Evolutionary conservation across 2,888 invertebrate species (phyloP), one percentile per base, ranked within the genome.

Genomic region (Scotopteryx bipunctaria): DNA sequence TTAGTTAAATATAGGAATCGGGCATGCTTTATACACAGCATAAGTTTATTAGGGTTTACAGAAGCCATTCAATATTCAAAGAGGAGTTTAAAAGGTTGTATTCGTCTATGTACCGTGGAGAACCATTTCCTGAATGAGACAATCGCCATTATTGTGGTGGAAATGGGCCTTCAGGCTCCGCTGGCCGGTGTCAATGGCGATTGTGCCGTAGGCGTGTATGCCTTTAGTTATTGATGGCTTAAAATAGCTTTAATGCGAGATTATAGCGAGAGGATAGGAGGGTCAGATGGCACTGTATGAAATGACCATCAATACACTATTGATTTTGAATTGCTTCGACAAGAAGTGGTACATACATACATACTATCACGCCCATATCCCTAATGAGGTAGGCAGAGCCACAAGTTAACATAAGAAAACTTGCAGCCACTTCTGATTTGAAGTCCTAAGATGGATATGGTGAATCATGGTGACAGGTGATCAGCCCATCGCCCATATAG

Each of bases 101-200:
- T 67, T 70, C 70, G 29, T 33, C 44, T 40, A 41, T 40, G 11
- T 74, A 76, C 71, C 88, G 87, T 87, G 70, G 78, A 82, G 79
- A 89, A 84, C 76, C 68, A 76, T 62, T 87, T 90, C 89, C 89
- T 86, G 87, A 71, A 64, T 69, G 54, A 81, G 81, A 89, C 89
- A 89, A 89, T 89, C 72, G 76, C 73, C 63, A 79, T 79, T 81
- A 84, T 87, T 78, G 73, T 78, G 75, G 84, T 84, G 87, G 83
- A 86, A 86, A 83, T 74, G 71, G 71, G 81, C 89, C 90, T 89
- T 89, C 89, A 87, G 80, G 89, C 83, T 81, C 73, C 73, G 76
- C 61, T 86, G 86, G 69, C 61, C 81, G 73, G 71, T 73, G 77
- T 87, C 85, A 87, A 88, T 87, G 72, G 86, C 79, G 66, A 88